Conservation (phyloP, 2,797 vertebrate species). For the Cetoscarus ocellatus region DNA sequence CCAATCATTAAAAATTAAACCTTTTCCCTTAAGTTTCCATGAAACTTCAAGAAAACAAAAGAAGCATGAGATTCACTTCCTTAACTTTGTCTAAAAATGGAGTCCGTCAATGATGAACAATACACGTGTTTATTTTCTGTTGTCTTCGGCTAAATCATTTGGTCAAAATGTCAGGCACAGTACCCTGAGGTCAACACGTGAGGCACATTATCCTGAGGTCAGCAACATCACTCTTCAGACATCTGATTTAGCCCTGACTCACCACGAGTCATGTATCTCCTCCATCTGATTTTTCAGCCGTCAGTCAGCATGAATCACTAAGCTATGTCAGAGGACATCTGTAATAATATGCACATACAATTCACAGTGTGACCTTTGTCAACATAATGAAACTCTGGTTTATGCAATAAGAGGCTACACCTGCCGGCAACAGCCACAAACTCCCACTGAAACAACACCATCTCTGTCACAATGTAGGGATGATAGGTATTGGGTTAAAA, state of each 20-base stretch:
- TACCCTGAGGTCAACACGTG: constrained; percentile 33
- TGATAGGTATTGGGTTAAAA: too few relatives aligned
- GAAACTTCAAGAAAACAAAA: too few relatives aligned
- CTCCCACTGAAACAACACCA: constrained; percentile 28
- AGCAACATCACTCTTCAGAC: constrained; percentile 39
- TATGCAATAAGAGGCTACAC: constrained; percentile 30
- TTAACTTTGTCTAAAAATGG: too few relatives aligned
- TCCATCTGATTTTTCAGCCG: constrained; percentile 57
- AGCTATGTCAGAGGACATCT: constrained; percentile 61
- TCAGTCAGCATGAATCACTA: constrained; percentile 76
- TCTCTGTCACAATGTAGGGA: background rate
- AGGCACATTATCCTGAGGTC: constrained; percentile 38
- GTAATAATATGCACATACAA: constrained; percentile 6
- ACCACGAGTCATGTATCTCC: constrained; percentile 65
- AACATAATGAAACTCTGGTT: constrained; percentile 46
- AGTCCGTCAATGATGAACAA: background rate
- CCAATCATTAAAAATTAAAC: too few relatives aligned
- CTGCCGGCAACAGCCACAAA: constrained; percentile 30
- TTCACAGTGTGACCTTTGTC: constrained; percentile 65
- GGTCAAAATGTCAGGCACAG: constrained; percentile 43
- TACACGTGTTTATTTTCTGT: background rate
- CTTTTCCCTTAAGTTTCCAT: too few relatives aligned
- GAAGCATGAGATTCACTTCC: too few relatives aligned
- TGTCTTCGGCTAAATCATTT: background rate
- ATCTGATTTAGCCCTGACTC: constrained; percentile 69